Percentiles rank a stretch among this genome's conserved stretches.
Evolutionary conservation across 2,797 vertebrate species (phyloP).

Genomic region (Neosilurus mollespiculum): DNA sequence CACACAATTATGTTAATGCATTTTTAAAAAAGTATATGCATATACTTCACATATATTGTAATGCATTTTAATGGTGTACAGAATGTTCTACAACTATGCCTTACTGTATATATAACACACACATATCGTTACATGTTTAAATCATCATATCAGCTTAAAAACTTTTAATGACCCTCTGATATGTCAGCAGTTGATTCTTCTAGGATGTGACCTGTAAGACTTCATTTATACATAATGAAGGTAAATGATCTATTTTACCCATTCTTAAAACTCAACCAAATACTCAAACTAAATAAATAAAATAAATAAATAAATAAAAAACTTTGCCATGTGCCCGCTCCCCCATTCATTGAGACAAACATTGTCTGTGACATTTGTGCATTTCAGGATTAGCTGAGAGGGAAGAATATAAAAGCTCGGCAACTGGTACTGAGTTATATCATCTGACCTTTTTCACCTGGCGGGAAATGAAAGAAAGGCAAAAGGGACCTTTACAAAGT

Average conservation of each 20-base stretch:
- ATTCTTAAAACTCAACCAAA: background rate
- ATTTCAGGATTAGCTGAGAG: conserved; percentile 38
- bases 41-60: background rate
- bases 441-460: conserved; percentile 51
- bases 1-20: background rate
- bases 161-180: background rate
- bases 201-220: background rate
- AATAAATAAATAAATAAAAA: background rate
- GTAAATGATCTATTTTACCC: background rate
- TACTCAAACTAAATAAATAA: too few relatives aligned
- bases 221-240: background rate
- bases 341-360: conserved; percentile 31
- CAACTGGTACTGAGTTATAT: conserved; percentile 27
- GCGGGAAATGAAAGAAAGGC: conserved; percentile 43
- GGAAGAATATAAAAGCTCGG: conserved; percentile 23
- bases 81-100: background rate
- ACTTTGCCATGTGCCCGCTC: background rate
- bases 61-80: too few relatives aligned
- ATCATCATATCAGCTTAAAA: background rate
- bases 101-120: background rate
- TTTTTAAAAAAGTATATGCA: too few relatives aligned
- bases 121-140: background rate
- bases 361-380: conserved; percentile 46
- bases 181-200: background rate
- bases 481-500: conserved; percentile 48